Base-by-base conservation (phyloP, 2,797 vertebrate genomes). In the Darevskia mixta region DNA sequence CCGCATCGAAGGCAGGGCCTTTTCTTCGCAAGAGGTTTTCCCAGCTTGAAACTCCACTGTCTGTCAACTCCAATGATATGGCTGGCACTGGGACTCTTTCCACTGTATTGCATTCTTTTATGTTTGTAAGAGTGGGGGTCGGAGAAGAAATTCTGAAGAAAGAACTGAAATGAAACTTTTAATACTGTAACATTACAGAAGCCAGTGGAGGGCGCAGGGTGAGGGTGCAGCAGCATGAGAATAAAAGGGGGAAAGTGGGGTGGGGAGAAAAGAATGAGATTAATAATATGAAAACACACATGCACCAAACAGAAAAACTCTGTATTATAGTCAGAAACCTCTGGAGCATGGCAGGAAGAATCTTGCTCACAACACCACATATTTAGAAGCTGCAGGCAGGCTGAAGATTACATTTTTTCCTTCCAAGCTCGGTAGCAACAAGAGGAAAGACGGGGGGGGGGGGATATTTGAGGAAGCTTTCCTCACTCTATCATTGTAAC, bases 61-160 rank as follows among this genome's bases (percentile, higher is more conserved):
- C 88, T 92, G 94, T 88, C 90, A 88, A 35, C 89, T 91, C 90
- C 58, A 90, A 92, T 92, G 96, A 89, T 77, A 83, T 71, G 87
- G 91, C 73, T 79, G 23, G 27, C 83, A 73, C 87, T 90, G 80
- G 49, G 88, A 23, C 66, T 92, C 79, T 43, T 77, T 88, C 86
- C 15, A 69, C 87, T 89, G 89, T 78, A 86, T 86, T 86, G 80
- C 0, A 0, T 79, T 89, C 88, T 92, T 95, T 95, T 92, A 82
- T 93, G 92, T 90, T 76, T n/a, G 58, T 35, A 2, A 86, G 79
- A 67, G 67, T 3, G 87, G 87, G 73, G 49, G 7, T 78, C 67
- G 35, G 49, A 4, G 86, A 72, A 87, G 87, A 49, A 55, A 69
- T 73, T 80, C 23, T 6, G 69, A 83, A 67, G 58, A 88, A 89